These are phyloP conservation scores for Drosophila busckii DNA, from an alignment of 1,140 invertebrate genomes.

Conservation along the genomic window DNA sequence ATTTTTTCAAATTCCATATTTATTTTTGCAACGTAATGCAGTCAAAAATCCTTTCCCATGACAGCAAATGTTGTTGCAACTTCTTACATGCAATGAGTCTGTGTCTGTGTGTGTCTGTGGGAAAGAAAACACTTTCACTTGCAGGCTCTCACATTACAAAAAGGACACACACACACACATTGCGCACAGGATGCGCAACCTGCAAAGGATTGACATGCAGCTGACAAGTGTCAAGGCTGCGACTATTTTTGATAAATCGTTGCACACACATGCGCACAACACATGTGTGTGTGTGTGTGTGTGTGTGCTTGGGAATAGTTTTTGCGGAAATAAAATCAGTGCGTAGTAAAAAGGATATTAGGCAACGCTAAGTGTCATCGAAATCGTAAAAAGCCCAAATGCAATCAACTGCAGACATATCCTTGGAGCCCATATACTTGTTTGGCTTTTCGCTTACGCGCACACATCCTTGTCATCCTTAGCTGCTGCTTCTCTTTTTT, in stretches of 20 bases:
- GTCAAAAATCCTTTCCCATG: conserved; percentile 59
- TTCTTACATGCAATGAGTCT: no score
- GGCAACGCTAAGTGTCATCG: conserved; percentile 62
- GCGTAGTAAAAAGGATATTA: conserved; percentile 67
- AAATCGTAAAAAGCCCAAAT: conserved; percentile 66
- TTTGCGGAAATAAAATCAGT: conserved; percentile 55
- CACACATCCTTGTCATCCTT: conserved; percentile 15
- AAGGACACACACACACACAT: conserved; percentile 9
- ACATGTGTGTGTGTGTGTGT: not conserved
- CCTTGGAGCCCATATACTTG: no score
- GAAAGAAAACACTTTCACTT: conserved; percentile 64
- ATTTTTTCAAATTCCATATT: no score
- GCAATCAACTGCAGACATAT: conserved; percentile 73
- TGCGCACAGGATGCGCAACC: conserved; percentile 58
- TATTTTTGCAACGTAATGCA: conserved; percentile 43
- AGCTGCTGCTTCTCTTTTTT: conserved; percentile 34
- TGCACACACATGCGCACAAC: not conserved
- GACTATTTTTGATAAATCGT: conserved; percentile 19
- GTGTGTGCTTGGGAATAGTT: no score
- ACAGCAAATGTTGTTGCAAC: conserved; percentile 35
- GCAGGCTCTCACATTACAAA: conserved; percentile 55
- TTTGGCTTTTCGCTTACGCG: conserved; percentile 73
- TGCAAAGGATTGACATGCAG: conserved; percentile 71
- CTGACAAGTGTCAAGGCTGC: conserved; percentile 58
- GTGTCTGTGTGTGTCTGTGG: conserved; percentile 38